Base-by-base conservation (phyloP, 2,888 invertebrate genomes). In the Drosophila stalkeri region DNA sequence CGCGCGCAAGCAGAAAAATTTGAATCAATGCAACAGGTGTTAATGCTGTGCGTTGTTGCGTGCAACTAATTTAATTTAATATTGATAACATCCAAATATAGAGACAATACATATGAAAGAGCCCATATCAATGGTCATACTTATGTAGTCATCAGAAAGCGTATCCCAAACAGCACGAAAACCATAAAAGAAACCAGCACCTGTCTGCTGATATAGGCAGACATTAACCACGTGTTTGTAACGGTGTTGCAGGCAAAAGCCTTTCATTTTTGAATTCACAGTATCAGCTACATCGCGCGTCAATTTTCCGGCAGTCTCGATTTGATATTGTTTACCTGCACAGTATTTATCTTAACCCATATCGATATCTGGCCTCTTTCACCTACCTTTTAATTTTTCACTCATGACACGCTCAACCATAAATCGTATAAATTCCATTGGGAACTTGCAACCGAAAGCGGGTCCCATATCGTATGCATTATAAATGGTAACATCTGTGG, bases 81-180 rank as follows among this genome's bases (percentile, higher is more conserved):
- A 86, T 23, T 70, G 66, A 39, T 89, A 85, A 35, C 66, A 64
- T 0, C 89, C 85, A 46, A 85, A 85, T 4, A 89, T 43, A 9
- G 59, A 55, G 7, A 68, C 62, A 49, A 86, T 63, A 31, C 81
- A 79, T 0, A 81, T 14, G 47, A 85, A 83, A 11, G 59, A 72
- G 2, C 61, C 65, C 1, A 62, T 64, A 49, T 85, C 81, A 23
- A 35, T 73, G 27, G 39, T 66, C 8, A 23, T 18, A 31, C 9
- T 16, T 0, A 52, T 2, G 49, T 73, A 84, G 44, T 85, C 89
- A 65, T 85, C 85, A 7, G 82, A 27, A 2, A 77, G 57, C 2
- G 46, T 8, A 64, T 85, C 85, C 89, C 85, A 85, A 37, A 85
- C 62, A 2, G 89, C 84, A 7, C 85, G 81, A 20, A 86, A 80